Conservation (phyloP, 1,140 invertebrate species). For the Coelopa frigida region DNA sequence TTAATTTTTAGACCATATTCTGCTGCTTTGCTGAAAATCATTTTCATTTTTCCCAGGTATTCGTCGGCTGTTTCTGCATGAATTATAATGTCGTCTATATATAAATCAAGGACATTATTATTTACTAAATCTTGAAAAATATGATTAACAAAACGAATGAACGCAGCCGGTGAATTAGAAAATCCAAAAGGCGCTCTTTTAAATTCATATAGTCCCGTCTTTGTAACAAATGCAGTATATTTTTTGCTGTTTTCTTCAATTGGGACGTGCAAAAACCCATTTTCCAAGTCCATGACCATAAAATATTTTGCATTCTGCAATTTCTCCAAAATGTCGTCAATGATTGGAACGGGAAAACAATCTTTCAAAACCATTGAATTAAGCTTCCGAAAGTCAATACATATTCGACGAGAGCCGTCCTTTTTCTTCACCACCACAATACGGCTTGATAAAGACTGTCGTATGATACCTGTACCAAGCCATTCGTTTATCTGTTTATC, state of each 20-base stretch:
- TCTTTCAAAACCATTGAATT: conserved; percentile 18
- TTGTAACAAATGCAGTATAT: conserved; percentile 7
- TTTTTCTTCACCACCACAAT: conserved; percentile 24
- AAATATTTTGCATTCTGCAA: conserved; percentile 15
- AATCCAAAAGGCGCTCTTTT: conserved; percentile 4
- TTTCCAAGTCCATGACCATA: conserved; percentile 13
- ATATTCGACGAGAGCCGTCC: conserved; percentile 15
- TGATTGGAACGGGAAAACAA: conserved; percentile 18
- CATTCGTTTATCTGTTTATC: conserved; percentile 3
- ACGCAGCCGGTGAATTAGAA: too few species aligned
- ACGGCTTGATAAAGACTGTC: conserved; percentile 18
- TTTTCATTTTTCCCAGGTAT: conserved; percentile 17
- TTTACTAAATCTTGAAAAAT: conserved; percentile 4
- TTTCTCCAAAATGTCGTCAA: conserved; percentile 16
- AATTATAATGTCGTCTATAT: conserved; percentile 13
- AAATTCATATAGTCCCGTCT: conserved; percentile 1
- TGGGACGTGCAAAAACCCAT: conserved; percentile 7
- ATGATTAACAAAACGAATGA: conserved; percentile 41
- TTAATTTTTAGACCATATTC: conserved; percentile 38
- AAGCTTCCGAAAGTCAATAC: conserved; percentile 21
- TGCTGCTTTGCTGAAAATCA: conserved; percentile 20
- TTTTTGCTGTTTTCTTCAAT: conserved; percentile 3
- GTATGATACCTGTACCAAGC: conserved; percentile 1
- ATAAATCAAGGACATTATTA: neutral
- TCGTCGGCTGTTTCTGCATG: neutral